Percentiles rank a stretch among this genome's conserved stretches.
phyloP scores from a whole-genome alignment of 53 echinoderm and acorn worm species.

The Luidia sarsii region DNA sequence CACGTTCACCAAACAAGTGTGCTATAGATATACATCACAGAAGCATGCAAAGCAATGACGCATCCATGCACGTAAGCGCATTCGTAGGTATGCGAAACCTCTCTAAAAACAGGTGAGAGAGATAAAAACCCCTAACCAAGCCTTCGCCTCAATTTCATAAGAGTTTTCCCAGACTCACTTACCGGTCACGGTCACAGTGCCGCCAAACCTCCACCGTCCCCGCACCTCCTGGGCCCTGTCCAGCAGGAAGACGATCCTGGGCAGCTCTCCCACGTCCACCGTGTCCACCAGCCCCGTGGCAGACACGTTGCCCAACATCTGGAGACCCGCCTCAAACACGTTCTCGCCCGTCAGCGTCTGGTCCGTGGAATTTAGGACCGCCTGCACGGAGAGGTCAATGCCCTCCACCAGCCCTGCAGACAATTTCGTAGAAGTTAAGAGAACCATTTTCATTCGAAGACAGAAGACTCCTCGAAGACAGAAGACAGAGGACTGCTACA shows the following conservation, averaged over 20 bases:
- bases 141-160: no score
- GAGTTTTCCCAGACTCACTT: no score
- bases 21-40: no score
- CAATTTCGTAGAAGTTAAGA: no score
- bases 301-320: slow-evolving; percentile 51
- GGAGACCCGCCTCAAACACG: slow-evolving; percentile 57
- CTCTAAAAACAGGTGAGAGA: no score
- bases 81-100: no score
- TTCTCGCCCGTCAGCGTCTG: slow-evolving; percentile 68
- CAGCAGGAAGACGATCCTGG: neutral
- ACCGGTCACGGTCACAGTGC: slow-evolving; percentile 12
- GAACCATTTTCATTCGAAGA: neutral
- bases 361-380: slow-evolving; percentile 58
- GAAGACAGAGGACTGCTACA: neutral
- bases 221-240: slow-evolving; percentile 8
- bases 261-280: slow-evolving; percentile 45
- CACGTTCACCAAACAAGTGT: no score
- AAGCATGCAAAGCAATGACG: no score
- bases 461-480: neutral
- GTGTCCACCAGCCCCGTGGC: slow-evolving; percentile 65
- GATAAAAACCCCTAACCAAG: no score
- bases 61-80: no score
- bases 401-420: slow-evolving; percentile 21
- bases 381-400: slow-evolving; percentile 68
- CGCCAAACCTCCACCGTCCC: slow-evolving; percentile 1